phyloP scores from a whole-genome alignment of 2,113 vertebrate genomes.

The Tragulus kanchil region DNA sequence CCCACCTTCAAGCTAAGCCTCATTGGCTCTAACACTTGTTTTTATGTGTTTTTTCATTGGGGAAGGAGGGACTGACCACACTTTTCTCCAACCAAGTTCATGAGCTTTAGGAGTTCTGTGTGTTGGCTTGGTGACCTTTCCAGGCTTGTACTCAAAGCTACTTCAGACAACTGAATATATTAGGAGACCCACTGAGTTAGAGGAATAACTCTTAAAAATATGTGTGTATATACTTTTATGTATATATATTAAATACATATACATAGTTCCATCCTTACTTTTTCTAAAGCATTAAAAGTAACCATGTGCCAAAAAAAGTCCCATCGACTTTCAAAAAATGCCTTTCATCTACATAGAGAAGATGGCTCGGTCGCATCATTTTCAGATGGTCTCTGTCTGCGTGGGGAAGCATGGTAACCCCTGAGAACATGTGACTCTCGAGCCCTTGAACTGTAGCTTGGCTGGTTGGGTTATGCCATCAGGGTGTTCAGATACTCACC shows the following conservation, averaged over 20 bases:
- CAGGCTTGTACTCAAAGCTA: not conserved
- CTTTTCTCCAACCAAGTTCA: not conserved
- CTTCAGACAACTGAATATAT: not conserved
- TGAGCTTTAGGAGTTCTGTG: not conserved
- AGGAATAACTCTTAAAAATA: not conserved
- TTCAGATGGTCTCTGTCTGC: not conserved
- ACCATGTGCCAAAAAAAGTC: not conserved
- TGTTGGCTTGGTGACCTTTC: not conserved
- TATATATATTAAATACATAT: not conserved
- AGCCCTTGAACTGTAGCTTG: not conserved
- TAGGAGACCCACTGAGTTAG: not conserved
- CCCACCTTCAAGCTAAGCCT: not conserved
- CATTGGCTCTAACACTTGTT: not conserved
- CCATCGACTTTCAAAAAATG: not conserved
- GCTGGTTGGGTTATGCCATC: not conserved
- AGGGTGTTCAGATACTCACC: not conserved
- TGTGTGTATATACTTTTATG: not conserved
- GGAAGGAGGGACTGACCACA: not conserved
- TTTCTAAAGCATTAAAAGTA: not conserved
- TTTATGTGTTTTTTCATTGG: not conserved
- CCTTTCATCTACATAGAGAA: not conserved
- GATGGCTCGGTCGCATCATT: rapidly evolving
- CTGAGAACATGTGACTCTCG: not conserved
- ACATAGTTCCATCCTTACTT: not conserved
- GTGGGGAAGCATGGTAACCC: rapidly evolving